Conservation (phyloP, 2,888 invertebrate species). For the Calliphora vomitoria region DNA sequence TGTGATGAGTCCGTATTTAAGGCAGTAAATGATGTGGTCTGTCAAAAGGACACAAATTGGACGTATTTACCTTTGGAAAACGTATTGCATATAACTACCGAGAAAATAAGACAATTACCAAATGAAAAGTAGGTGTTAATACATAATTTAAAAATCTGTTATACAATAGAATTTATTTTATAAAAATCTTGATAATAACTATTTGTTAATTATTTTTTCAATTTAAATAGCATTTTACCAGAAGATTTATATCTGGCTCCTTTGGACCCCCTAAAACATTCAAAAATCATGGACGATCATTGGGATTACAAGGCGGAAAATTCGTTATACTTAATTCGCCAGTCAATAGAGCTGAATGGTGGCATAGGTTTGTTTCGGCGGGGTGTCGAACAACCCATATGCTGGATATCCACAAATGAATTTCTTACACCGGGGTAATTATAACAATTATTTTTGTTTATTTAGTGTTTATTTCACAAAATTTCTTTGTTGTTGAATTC, state of each 20-base stretch:
- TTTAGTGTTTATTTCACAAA: too few relatives aligned
- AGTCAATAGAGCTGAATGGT: conserved; percentile 50
- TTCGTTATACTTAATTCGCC: conserved; percentile 39
- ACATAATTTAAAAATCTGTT: background rate
- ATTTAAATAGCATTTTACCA: conserved; percentile 2
- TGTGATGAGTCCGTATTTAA: conserved; percentile 51
- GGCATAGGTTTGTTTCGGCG: conserved; percentile 45
- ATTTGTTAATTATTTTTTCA: background rate
- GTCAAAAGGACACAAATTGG: conserved; percentile 50
- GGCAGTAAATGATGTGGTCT: conserved; percentile 42
- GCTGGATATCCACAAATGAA: conserved; percentile 54
- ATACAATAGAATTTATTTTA: too few relatives aligned
- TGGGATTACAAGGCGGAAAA: conserved; percentile 36
- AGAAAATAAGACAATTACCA: conserved; percentile 39
- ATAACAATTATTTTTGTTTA: too few relatives aligned
- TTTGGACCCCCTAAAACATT: conserved; percentile 37
- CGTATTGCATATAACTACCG: conserved; percentile 41
- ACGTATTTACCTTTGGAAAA: conserved; percentile 42
- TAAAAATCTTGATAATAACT: too few relatives aligned
- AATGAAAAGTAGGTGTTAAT: conserved; percentile 26
- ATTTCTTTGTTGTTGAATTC: too few relatives aligned
- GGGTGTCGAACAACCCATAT: conserved; percentile 28
- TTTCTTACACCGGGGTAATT: conserved; percentile 53
- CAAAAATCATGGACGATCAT: conserved; percentile 46
- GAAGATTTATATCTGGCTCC: conserved; percentile 45